Conservation (phyloP, 2,797 vertebrate species). For the Poecilia gillii region DNA sequence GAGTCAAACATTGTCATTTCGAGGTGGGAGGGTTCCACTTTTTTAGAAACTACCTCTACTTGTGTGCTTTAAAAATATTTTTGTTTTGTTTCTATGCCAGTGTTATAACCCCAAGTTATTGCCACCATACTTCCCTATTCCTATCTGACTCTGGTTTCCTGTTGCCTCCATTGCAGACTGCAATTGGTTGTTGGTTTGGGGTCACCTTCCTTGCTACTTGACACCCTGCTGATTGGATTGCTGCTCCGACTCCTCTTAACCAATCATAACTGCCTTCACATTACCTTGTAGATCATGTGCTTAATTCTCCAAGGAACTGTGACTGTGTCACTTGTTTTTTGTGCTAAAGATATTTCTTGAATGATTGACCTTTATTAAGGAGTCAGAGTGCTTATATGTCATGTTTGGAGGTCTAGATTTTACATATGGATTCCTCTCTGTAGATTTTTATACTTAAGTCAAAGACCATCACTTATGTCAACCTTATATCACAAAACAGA, state of each 20-base stretch:
- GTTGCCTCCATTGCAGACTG: background rate
- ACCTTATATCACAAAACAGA: background rate
- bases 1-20: slow-evolving; percentile 73
- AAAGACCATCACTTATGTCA: background rate
- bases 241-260: background rate
- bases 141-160: background rate
- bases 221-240: background rate
- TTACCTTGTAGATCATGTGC: background rate
- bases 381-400: background rate
- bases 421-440: background rate
- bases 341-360: background rate
- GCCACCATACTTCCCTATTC: background rate
- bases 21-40: slow-evolving; percentile 50
- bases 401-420: background rate
- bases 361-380: background rate
- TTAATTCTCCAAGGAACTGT: background rate
- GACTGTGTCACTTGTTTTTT: background rate
- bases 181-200: background rate
- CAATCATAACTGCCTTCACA: background rate
- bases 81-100: slow-evolving; percentile 17
- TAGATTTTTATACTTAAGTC: background rate
- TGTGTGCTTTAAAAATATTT: slow-evolving; percentile 10
- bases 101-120: background rate
- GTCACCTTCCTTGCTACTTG: background rate
- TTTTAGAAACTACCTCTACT: slow-evolving; percentile 46